Evolutionary conservation across 2,113 vertebrate species (phyloP).

Genomic region (Poeciliopsis prolifica): DNA sequence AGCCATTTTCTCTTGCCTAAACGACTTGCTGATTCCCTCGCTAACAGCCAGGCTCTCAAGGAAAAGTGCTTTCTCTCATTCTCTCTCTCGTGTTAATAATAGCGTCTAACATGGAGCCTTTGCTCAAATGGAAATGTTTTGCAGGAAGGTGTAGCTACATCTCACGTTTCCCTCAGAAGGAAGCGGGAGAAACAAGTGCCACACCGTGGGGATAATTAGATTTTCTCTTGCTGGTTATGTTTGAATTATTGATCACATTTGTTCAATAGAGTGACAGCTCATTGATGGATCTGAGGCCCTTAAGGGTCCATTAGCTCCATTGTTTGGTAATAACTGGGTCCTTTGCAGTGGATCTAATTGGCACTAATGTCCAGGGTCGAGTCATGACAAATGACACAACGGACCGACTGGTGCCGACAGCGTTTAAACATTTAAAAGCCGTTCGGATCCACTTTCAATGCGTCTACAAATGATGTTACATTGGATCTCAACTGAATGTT

Average conservation of each 20-base stretch:
- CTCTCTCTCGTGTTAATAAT: slow-evolving; percentile 50
- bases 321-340: slow-evolving; percentile 53
- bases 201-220: slow-evolving; percentile 25
- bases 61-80: slow-evolving; percentile 37
- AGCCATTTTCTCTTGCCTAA: slow-evolving; percentile 37
- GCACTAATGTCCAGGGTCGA: slow-evolving; percentile 36
- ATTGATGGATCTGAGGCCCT: slow-evolving; percentile 56
- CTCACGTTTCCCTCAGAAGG: slow-evolving; percentile 47
- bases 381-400: slow-evolving; percentile 27
- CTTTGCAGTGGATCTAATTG: slow-evolving; percentile 44
- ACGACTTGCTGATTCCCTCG: slow-evolving; percentile 34
- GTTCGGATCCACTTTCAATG: background rate
- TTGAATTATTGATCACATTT: slow-evolving; percentile 63
- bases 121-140: slow-evolving; percentile 63
- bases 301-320: slow-evolving; percentile 59
- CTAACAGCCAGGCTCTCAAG: slow-evolving; percentile 38
- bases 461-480: background rate
- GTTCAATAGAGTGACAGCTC: slow-evolving; percentile 45
- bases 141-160: slow-evolving; percentile 24
- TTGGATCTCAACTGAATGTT: background rate
- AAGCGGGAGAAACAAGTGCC: slow-evolving; percentile 21
- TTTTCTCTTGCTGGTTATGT: slow-evolving; percentile 32
- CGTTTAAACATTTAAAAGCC: background rate
- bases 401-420: slow-evolving; percentile 1
- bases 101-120: slow-evolving; percentile 48